Percentiles rank a stretch among this genome's conserved stretches.
These are phyloP conservation scores for Drosophila tanythrix DNA, from an alignment of 2,888 invertebrate species.

Conservation along the genomic window DNA sequence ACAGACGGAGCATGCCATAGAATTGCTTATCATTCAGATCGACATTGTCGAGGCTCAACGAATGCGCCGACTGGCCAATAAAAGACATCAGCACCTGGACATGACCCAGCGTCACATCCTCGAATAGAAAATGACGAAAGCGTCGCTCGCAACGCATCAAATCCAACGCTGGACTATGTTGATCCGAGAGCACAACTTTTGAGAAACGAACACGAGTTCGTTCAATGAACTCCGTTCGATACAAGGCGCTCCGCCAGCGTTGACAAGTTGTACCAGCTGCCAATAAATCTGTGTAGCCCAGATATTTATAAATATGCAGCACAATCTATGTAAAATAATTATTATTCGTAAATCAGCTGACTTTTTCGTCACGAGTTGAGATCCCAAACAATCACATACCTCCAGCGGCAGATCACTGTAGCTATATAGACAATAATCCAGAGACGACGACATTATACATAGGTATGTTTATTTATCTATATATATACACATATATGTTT, in stretches of 20 bases:
- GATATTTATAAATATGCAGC: constrained; percentile 88
- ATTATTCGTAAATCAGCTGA: constrained; percentile 59
- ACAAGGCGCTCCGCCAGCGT: constrained; percentile 89
- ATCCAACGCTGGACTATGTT: constrained; percentile 73
- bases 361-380: constrained; percentile 56
- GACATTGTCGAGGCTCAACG: constrained; percentile 87
- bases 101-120: constrained; percentile 82
- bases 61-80: constrained; percentile 87
- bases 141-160: constrained; percentile 76
- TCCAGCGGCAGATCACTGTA: constrained; percentile 84
- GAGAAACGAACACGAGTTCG: constrained; percentile 79
- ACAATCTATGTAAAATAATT: constrained; percentile 86
- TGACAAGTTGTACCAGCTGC: constrained; percentile 88
- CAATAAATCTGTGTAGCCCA: constrained; percentile 88
- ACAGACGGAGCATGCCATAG: constrained; percentile 86
- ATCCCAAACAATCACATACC: constrained; percentile 57
- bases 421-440: constrained; percentile 55
- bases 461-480: background rate
- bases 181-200: constrained; percentile 82
- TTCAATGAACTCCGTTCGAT: constrained; percentile 86
- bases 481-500: background rate
- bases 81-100: constrained; percentile 86
- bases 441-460: constrained; percentile 46
- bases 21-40: constrained; percentile 89
- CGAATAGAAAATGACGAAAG: constrained; percentile 79